phyloP scores from a whole-genome alignment of 2,797 vertebrate species.

The Jordanella pulchra region DNA sequence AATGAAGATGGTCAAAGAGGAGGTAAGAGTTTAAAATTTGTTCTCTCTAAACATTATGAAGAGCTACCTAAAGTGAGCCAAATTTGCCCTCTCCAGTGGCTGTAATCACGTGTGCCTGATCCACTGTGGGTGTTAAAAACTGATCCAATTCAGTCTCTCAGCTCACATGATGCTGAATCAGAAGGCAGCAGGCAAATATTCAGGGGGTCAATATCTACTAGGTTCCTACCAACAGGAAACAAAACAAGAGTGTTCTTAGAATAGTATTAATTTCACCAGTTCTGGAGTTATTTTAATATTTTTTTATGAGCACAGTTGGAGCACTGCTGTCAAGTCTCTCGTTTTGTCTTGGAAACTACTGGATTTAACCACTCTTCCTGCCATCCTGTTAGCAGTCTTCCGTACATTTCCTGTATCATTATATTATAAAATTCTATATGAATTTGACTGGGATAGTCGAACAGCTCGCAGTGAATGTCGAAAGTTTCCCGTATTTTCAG shows the following conservation, averaged over 20 bases:
- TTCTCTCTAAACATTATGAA: constrained; percentile 13
- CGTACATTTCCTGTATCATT: too few species aligned
- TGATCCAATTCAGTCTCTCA: constrained; percentile 44
- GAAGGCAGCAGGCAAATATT: not conserved
- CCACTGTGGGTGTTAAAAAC: constrained; percentile 48
- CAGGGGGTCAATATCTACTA: not conserved
- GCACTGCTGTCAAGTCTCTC: too few species aligned
- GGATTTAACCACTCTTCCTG: too few species aligned
- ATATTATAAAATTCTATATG: too few species aligned
- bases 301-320: too few species aligned
- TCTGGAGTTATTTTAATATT: too few species aligned
- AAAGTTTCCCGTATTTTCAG: too few species aligned
- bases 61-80: not conserved
- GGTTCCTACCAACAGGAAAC: constrained; percentile 7
- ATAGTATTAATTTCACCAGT: not conserved
- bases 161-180: constrained; percentile 28
- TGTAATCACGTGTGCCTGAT: constrained; percentile 53
- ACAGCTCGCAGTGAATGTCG: too few species aligned
- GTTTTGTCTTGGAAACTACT: too few species aligned
- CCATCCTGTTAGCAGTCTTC: too few species aligned
- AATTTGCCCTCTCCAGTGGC: constrained; percentile 38
- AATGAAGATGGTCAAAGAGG: constrained; percentile 74
- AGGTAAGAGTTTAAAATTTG: constrained; percentile 68
- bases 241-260: not conserved
- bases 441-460: too few species aligned